A percentile compares a stretch with the other conserved stretches of the same genome.
These are phyloP conservation scores for Sylvia borin DNA, from an alignment of 2,797 vertebrate genomes.

Conservation along the genomic window DNA sequence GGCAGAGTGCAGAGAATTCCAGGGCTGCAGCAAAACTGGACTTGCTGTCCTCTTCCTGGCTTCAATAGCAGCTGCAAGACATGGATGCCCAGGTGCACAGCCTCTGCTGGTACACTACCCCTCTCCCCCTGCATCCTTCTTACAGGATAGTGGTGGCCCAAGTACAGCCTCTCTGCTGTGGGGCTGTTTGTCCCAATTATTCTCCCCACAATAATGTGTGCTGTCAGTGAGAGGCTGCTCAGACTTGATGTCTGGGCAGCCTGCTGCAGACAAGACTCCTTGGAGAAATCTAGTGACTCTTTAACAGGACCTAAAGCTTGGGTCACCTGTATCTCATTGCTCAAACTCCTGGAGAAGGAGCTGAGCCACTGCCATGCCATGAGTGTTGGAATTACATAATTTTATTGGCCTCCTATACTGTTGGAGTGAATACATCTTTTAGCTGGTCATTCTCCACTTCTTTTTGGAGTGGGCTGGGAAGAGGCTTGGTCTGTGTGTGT, in stretches of 20 bases:
- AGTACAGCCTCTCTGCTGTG: neutral
- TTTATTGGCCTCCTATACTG: neutral
- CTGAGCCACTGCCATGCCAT: neutral
- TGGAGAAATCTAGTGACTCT: neutral
- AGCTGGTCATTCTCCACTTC: neutral
- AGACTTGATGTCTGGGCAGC: too few relatives aligned
- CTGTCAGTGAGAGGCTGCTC: neutral
- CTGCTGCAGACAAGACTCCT: neutral
- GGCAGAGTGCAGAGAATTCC: neutral
- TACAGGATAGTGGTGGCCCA: neutral
- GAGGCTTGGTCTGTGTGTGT: neutral
- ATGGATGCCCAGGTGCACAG: neutral
- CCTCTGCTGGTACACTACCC: neutral
- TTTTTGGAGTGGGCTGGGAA: neutral
- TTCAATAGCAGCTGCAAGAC: neutral
- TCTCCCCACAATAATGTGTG: fast-evolving
- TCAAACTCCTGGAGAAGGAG: neutral
- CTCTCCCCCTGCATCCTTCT: neutral
- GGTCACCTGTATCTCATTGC: neutral
- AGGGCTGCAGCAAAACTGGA: neutral
- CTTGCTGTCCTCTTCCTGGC: neutral
- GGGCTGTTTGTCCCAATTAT: neutral
- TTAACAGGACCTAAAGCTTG: neutral
- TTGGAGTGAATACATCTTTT: neutral
- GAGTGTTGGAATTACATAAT: neutral